Conservation (phyloP, 92 coral and sea anemone species). For the Desmophyllum pertusum region DNA sequence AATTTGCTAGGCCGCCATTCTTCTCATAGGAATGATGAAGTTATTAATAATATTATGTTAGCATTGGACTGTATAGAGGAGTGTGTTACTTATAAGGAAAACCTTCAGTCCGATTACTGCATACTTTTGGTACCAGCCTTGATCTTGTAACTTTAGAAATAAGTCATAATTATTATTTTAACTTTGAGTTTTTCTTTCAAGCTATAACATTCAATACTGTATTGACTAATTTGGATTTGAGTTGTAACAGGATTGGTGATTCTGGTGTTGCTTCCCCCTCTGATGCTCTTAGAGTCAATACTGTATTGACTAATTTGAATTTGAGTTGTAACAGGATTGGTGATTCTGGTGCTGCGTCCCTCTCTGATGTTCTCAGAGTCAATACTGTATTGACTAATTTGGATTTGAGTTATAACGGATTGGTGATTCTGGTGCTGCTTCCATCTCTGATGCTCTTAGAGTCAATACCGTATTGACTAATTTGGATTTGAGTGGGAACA, state of each 20-base stretch:
- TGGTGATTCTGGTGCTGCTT: neutral
- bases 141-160: neutral
- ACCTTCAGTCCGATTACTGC: neutral
- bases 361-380: neutral
- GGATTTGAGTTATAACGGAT: neutral
- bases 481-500: neutral
- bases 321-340: neutral
- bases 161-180: accelerated
- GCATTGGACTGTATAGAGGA: constrained; percentile 4
- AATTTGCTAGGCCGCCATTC: neutral
- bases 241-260: neutral
- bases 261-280: neutral
- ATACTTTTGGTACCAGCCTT: neutral
- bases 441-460: neutral
- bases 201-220: neutral
- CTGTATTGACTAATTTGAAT: neutral
- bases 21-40: neutral
- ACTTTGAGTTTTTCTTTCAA: neutral
- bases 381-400: neutral
- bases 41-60: neutral
- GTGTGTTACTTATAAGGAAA: neutral
- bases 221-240: constrained; percentile 1
- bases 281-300: neutral
- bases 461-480: neutral
- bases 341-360: neutral